Base-by-base conservation (phyloP, 2,113 vertebrate genomes). In the Propithecus coquereli region DNA sequence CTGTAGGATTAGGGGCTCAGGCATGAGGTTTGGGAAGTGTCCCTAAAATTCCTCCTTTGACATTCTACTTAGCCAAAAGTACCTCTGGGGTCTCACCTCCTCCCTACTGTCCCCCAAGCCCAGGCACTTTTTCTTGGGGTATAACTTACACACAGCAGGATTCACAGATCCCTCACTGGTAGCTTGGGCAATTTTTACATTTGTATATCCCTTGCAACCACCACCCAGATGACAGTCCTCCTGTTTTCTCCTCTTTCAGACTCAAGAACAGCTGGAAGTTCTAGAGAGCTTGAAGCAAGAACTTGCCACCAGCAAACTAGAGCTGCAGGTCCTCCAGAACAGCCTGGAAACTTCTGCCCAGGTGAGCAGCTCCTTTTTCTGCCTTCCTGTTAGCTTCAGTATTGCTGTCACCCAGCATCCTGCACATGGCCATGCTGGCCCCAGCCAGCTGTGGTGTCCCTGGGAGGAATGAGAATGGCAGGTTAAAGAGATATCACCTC, bases 221-320 rank as follows among this genome's bases (percentile, higher is more conserved):
- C 34, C 73, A 76, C 66, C 37, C 80, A 23, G 23, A 6, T 92
- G 20, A 40, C 23, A 25, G 66, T 1, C 59, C 18, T 8, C 57
- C 77, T 63, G 10, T 7, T 65, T 54, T n/a, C 83, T 74, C 65
- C 52, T 80, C 16, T 74, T 32, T 0, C 97, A 99, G 99, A 99
- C 99, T 76, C 98, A 98, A 95, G 99, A 99, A 18, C 99, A 99
- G 97, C 98, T 98, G 0, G 98, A 99, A 80, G 98, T 99, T 94
- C 97, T 99, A 63, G 99, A 99, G 96, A 98, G 96, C 0, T 97
- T 99, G 88, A 99, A 99, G 98, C 98, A 97, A 73, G 99, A 99
- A 97, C 98, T 99, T 73, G 68, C 98, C 95, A 98, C 98, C 97
- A 99, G 99, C 98, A 99, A 98, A 85, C 98, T 98, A 74, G 99